A percentile compares a stretch with the other conserved stretches of the same genome.
phyloP scores from a whole-genome alignment of 2,797 vertebrate genomes.

The Chelmon rostratus region DNA sequence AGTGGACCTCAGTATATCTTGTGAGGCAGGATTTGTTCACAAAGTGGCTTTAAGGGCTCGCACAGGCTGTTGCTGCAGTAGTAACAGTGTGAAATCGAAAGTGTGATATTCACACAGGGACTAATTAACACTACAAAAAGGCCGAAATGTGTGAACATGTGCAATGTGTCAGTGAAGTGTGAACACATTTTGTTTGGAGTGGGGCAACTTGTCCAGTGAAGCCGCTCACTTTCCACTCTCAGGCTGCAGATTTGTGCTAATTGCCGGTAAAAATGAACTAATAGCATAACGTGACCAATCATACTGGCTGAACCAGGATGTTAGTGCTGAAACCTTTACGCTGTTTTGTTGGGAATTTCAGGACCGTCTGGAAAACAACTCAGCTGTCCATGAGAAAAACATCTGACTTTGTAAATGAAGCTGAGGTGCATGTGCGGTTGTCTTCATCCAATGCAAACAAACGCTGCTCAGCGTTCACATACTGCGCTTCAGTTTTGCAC shows the following conservation, averaged over 20 bases:
- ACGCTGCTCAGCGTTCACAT: constrained; percentile 46
- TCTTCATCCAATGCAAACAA: constrained; percentile 66
- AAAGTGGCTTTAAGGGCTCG: neutral
- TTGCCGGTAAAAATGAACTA: neutral
- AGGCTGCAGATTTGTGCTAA: constrained; percentile 13
- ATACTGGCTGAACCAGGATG: neutral
- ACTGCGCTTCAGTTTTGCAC: constrained; percentile 6
- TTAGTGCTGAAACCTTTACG: constrained; percentile 8
- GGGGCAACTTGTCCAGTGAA: neutral
- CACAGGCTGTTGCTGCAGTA: constrained; percentile 4
- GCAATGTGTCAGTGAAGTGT: constrained; percentile 26
- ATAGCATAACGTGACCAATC: constrained; percentile 10
- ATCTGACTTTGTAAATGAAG: constrained; percentile 58
- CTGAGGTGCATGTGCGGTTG: constrained; percentile 46
- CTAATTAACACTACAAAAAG: constrained; percentile 43
- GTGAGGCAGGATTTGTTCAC: neutral
- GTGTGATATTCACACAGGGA: constrained; percentile 42
- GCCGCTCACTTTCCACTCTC: constrained; percentile 11
- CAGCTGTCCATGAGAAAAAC: constrained; percentile 51
- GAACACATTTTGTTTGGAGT: constrained; percentile 27
- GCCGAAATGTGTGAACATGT: constrained; percentile 33
- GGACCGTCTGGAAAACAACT: constrained; percentile 73
- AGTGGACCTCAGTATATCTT: no score
- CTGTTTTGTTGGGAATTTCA: constrained; percentile 48
- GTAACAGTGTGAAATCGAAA: constrained; percentile 30